phyloP scores from a whole-genome alignment of 2,888 invertebrate species.

The Ophonus ardosiacus region DNA sequence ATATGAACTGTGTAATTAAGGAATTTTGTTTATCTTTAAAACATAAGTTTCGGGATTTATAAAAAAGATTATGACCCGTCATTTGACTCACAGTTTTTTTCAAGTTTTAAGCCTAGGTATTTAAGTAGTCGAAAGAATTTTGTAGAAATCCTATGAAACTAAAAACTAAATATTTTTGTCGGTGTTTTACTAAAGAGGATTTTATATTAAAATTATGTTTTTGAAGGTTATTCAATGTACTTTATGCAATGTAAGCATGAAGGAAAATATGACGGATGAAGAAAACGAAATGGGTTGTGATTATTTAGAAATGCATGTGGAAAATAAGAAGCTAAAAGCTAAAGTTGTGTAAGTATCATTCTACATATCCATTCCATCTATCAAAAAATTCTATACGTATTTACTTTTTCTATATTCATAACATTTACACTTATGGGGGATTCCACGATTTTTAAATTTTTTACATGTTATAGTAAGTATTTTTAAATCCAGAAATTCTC shows the following conservation, averaged over 20 bases:
- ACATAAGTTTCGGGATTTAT: too few species aligned
- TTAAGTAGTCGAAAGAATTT: too few species aligned
- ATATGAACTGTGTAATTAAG: too few species aligned
- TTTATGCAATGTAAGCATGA: slow-evolving; percentile 36
- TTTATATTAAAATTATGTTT: background rate
- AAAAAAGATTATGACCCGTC: too few species aligned
- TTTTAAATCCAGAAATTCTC: too few species aligned
- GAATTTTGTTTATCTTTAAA: too few species aligned
- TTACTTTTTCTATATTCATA: background rate
- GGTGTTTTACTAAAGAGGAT: background rate
- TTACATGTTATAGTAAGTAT: too few species aligned
- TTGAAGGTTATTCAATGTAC: slow-evolving; percentile 44
- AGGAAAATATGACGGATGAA: slow-evolving; percentile 51
- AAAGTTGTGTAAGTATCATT: slow-evolving; percentile 47
- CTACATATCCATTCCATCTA: background rate
- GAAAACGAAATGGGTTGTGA: slow-evolving; percentile 48
- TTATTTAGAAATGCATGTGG: slow-evolving; percentile 56
- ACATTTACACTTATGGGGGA: background rate
- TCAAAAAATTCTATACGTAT: background rate
- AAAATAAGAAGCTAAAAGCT: slow-evolving; percentile 50
- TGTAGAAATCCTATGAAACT: too few species aligned
- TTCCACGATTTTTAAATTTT: too few species aligned
- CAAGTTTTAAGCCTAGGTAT: too few species aligned
- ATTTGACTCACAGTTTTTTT: too few species aligned
- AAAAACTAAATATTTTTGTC: too few species aligned